Percentiles rank a stretch among this genome's conserved stretches.
phyloP scores from a whole-genome alignment of 2,113 vertebrate species.

The Planiliza haematocheilus region DNA sequence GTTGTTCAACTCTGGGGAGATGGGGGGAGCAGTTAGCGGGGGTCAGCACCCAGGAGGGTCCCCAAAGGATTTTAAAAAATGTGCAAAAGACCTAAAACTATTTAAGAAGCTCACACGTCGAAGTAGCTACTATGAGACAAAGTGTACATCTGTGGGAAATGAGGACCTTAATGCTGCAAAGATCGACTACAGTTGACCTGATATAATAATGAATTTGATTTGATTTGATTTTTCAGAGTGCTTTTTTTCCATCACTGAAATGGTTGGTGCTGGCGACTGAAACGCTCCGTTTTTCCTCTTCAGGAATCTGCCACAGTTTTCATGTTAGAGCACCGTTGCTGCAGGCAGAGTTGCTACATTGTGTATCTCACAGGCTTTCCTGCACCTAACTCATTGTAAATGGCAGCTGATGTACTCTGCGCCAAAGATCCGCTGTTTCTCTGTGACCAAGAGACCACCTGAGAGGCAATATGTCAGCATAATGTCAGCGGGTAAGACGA shows the following conservation, averaged over 20 bases:
- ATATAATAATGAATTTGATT: neutral
- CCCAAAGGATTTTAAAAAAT: conserved; percentile 64
- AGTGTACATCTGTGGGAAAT: conserved; percentile 6
- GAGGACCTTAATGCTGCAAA: neutral
- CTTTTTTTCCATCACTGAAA: conserved; percentile 1
- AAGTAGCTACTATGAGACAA: neutral
- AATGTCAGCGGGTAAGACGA: conserved; percentile 74
- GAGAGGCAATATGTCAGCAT: conserved; percentile 75
- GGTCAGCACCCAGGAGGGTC: conserved; percentile 84
- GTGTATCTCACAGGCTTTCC: conserved; percentile 30
- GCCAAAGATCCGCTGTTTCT: conserved; percentile 56
- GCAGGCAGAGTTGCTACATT: conserved; percentile 35
- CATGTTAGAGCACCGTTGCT: conserved; percentile 44
- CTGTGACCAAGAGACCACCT: conserved; percentile 70
- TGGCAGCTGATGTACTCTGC: conserved; percentile 57
- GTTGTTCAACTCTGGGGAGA: conserved; percentile 87
- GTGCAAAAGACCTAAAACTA: conserved; percentile 44
- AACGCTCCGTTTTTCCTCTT: conserved; percentile 17
- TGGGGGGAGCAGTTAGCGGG: conserved; percentile 82
- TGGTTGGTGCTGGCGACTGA: conserved; percentile 6
- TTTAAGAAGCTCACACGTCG: conserved; percentile 16
- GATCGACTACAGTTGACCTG: neutral
- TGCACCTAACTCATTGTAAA: conserved; percentile 60
- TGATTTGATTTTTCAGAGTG: neutral
- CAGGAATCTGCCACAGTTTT: neutral